Evolutionary conservation across 2,888 invertebrate species (phyloP), one percentile per base, ranked within the genome.

Genomic region (Drosophila tanythrix): DNA sequence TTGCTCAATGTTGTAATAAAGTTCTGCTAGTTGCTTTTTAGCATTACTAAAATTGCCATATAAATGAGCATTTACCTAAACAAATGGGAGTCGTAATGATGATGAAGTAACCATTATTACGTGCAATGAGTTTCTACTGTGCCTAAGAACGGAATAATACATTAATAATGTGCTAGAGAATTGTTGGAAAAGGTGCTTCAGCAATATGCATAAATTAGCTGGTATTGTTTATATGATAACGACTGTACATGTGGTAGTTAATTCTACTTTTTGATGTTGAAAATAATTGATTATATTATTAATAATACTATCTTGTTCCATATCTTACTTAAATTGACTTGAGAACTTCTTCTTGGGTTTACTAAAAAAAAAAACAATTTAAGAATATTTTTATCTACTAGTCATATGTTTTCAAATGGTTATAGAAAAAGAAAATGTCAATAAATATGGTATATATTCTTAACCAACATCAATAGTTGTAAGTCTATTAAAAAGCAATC

Each of bases 51-150:
- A 56, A 75, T 58, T 29, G 50, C 13, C 51, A 40, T 35, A 18
- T 56, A 13, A 67, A 67, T 55, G 29, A 2, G n/a, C n/a, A 57
- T 46, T 43, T 31, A 21, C 21, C 15, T 6, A 46, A n/a, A 4
- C 36, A 48, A 66, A 66, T 66, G 21, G n/a, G 27, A 29, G 31
- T 31, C 21, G 15, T 43, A 51, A 75, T 56, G 53, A 55, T 50
- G 33, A 46, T 33, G 18, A 25, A 27, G 25, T n/a, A 48, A 1
- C 11, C 18, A 50, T 46, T 69, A 15, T 25, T 13, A 10, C 31
- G 15, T 31, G 25, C 13, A 68, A 33, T 35, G 3, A 21, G 13
- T 6, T 21, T 35, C 3, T 13, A 18, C 4, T 13, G 35, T 35
- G 15, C 4, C 25, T n/a, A 7, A 4, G 3, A 29, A 13, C 59